phyloP scores from a whole-genome alignment of 2,113 vertebrate genomes.

The Ancistrus triradiatus region DNA sequence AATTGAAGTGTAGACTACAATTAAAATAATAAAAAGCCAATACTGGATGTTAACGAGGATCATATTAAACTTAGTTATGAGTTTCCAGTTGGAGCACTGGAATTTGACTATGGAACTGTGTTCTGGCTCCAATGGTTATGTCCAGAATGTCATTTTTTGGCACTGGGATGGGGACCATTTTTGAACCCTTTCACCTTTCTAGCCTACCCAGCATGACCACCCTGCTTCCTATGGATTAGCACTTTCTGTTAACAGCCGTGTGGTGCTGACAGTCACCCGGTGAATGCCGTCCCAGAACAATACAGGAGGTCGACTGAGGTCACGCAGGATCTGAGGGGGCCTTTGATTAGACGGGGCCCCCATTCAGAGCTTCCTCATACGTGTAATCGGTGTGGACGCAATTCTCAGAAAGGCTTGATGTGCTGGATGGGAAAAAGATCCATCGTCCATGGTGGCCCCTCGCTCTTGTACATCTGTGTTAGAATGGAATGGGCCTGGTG shows the following conservation, averaged over 20 bases:
- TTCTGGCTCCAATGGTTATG: background rate
- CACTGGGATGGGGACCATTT: background rate
- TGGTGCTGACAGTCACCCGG: constrained; percentile 53
- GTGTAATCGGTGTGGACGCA: constrained; percentile 52
- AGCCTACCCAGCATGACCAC: too few species aligned
- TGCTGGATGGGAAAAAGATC: constrained; percentile 17
- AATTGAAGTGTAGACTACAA: too few species aligned
- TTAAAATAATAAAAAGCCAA: too few species aligned
- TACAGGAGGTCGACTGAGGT: constrained; percentile 50
- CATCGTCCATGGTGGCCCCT: constrained; percentile 3
- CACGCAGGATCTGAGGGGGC: constrained; percentile 55
- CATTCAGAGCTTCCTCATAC: constrained; percentile 37
- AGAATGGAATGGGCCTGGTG: constrained; percentile 17
- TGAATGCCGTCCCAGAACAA: constrained; percentile 42
- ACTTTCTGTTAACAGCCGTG: constrained; percentile 48
- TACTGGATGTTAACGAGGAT: too few species aligned
- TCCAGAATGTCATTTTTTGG: background rate
- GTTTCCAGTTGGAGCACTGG: too few species aligned
- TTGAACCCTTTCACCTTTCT: too few species aligned
- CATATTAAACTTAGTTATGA: too few species aligned
- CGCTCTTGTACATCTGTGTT: constrained; percentile 9
- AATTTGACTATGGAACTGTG: too few species aligned
- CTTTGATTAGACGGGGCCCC: constrained; percentile 58
- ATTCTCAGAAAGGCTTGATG: constrained; percentile 57
- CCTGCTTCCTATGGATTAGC: constrained; percentile 1